Evolutionary conservation across 2,888 invertebrate genomes (phyloP), one percentile per base, ranked within the genome.

Genomic region (Athetis lepigone): DNA sequence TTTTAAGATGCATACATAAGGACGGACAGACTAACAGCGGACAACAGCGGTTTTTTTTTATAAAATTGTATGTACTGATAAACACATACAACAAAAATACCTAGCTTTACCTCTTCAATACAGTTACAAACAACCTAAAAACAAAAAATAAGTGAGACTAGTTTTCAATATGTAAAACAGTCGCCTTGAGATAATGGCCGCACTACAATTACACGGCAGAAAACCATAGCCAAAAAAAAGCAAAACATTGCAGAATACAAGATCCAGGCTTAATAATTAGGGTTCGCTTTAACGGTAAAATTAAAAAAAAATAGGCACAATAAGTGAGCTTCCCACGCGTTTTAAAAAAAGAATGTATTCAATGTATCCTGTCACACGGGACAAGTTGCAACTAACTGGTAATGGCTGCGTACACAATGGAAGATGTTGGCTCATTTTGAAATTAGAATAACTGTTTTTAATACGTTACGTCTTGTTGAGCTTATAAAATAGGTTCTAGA

Each of bases 311-410:
- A 70, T 69, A 64, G 67, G 45, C 67, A n/a, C 52, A 51, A 51
- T 50, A 43, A 67, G 52, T 33, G 51, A 25, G 50, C 52, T 82
- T 83, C 84, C 72, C 84, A 82, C 83, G 82, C 60, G 18, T 46
- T 60, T 40, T 57, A 49, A 76, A 75, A 75, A 72, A 60, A 63
- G 63, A 51, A 61, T 46, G 18, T n/a, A n/a, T n/a, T n/a, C n/a
- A 36, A 46, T 39, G 46, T 73, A 70, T 77, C 82, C 77, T 77
- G 84, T 82, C 84, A 74, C 75, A 78, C 75, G 73, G 75, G 61
- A 61, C 57, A 37, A 40, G 33, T 47, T 47, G 70, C 50, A 39
- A 43, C 57, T 57, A 68, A 42, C 43, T 67, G 39, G 16, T 61
- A 72, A 61, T 72, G 16, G 49, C 21, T 37, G n/a, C 40, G 9